phyloP scores from a whole-genome alignment of 2,797 vertebrate genomes.

The Geotrypetes seraphini region DNA sequence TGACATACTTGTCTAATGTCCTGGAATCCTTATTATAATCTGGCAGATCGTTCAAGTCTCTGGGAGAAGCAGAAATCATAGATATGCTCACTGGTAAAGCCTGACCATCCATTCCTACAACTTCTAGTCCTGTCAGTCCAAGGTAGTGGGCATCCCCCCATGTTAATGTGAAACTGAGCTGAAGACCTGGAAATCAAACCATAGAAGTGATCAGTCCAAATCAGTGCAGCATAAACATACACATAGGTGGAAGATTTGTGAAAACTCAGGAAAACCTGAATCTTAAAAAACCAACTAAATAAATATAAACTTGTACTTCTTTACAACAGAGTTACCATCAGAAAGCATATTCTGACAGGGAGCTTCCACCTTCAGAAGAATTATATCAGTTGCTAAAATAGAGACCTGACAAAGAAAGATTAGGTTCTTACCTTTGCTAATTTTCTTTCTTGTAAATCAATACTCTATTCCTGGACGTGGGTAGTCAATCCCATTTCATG shows the following conservation, averaged over 20 bases:
- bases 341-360: no score
- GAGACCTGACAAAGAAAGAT: no score
- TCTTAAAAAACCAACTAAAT: no score
- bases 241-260: background rate
- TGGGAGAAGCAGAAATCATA: slow-evolving; percentile 73
- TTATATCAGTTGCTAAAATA: no score
- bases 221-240: background rate
- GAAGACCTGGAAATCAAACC: slow-evolving; percentile 57
- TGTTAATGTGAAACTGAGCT: slow-evolving; percentile 69
- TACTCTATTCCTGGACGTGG: no score
- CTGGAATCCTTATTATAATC: slow-evolving; percentile 70
- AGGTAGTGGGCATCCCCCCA: slow-evolving; percentile 89
- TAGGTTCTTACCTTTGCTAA: no score
- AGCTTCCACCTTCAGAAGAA: no score
- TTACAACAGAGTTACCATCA: no score
- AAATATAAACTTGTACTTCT: no score
- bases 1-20: slow-evolving; percentile 83
- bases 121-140: slow-evolving; percentile 84
- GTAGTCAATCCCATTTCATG: no score
- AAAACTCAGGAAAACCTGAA: background rate
- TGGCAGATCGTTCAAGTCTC: slow-evolving; percentile 78
- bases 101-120: slow-evolving; percentile 75
- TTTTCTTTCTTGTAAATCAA: no score
- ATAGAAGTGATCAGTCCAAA: background rate
- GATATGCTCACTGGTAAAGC: slow-evolving; percentile 60